phyloP scores from a whole-genome alignment of 2,797 vertebrate genomes.

The Gobio occitaniae region DNA sequence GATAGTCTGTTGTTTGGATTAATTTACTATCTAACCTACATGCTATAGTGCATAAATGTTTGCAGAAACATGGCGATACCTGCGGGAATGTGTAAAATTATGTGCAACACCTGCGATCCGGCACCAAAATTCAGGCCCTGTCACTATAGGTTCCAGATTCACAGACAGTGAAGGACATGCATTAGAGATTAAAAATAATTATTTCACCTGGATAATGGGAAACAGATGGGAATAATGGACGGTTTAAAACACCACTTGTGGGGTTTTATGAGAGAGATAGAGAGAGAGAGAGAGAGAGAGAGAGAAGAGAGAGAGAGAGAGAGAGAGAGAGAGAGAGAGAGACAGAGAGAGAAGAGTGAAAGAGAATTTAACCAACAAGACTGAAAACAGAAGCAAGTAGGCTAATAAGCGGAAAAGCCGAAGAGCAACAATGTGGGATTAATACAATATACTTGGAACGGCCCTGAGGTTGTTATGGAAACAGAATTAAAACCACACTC shows the following conservation, averaged over 20 bases:
- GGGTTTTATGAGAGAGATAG: neutral
- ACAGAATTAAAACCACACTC: conserved; percentile 48
- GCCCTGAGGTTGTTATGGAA: conserved; percentile 58
- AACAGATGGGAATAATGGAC: conserved; percentile 10
- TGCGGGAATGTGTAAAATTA: neutral
- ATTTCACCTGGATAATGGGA: conserved; percentile 15
- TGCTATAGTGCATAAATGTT: neutral
- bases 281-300: neutral
- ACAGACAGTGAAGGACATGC: neutral
- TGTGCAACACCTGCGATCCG: neutral
- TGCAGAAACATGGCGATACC: neutral
- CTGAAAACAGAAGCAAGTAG: conserved; percentile 2
- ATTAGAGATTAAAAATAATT: conserved; percentile 11
- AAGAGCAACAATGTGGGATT: conserved; percentile 48
- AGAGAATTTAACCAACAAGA: neutral
- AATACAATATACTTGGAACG: conserved; percentile 44
- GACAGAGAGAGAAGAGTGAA: neutral
- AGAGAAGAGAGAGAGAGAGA: neutral
- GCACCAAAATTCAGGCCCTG: neutral
- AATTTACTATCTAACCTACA: neutral
- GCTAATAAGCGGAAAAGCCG: conserved; percentile 39
- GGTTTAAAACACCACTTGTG: neutral
- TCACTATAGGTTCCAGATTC: neutral
- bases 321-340: neutral
- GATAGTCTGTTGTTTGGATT: neutral